These are phyloP conservation scores for Spermophilus dauricus DNA, from an alignment of 2,113 vertebrate species.

Conservation along the genomic window DNA sequence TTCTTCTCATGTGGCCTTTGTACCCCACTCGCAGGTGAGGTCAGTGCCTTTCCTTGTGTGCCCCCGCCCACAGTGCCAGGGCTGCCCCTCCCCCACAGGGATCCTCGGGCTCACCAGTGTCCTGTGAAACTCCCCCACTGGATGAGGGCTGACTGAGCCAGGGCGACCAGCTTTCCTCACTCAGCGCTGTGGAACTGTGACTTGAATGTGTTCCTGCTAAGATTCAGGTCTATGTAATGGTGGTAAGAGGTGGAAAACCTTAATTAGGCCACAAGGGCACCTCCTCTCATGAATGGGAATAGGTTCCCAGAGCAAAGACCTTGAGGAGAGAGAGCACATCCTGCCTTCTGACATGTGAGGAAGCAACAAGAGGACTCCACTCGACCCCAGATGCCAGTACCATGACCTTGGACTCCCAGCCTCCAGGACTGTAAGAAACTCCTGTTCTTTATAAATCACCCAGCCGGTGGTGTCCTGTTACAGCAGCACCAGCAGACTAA, in stretches of 20 bases:
- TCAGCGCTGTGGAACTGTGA: not conserved
- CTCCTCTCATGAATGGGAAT: not conserved
- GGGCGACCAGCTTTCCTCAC: not conserved
- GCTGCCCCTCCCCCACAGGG: not conserved
- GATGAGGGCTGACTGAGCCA: not conserved
- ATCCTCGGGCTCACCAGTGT: not conserved
- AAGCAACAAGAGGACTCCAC: not conserved
- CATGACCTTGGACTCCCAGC: not conserved
- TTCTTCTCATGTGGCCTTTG: not conserved
- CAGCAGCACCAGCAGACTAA: no score
- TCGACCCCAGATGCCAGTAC: no score
- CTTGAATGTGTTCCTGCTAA: not conserved
- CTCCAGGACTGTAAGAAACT: not conserved
- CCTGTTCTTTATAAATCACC: not conserved
- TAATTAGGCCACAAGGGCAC: fast-evolving
- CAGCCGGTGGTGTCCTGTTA: no score
- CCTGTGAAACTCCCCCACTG: not conserved
- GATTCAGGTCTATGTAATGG: not conserved
- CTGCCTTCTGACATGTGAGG: not conserved
- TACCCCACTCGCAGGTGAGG: not conserved
- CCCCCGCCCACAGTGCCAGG: not conserved
- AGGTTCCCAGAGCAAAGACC: not conserved
- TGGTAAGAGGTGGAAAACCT: not conserved
- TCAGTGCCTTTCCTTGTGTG: not conserved
- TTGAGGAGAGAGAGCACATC: not conserved